Evolutionary conservation across 2,113 vertebrate genomes (phyloP).

Genomic region (Poecilia latipinna): DNA sequence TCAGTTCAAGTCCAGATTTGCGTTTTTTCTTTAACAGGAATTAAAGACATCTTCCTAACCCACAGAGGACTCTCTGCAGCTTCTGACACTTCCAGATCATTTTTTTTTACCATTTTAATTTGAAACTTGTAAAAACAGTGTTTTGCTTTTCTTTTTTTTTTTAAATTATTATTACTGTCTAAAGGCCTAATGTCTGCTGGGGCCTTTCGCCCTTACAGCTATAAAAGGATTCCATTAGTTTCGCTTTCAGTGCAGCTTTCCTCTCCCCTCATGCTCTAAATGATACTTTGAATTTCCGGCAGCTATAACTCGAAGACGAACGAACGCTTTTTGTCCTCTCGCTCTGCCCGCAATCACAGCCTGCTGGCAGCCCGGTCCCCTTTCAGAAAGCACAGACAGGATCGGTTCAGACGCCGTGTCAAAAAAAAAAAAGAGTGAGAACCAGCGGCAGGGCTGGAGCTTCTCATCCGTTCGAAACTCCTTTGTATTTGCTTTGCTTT

Average conservation of each 20-base stretch:
- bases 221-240: constrained; percentile 34
- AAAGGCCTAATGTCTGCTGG: constrained; percentile 2
- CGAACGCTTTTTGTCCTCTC: not conserved
- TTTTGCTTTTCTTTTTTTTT: not conserved
- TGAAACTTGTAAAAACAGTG: not conserved
- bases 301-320: not conserved
- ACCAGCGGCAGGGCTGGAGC: constrained; percentile 4
- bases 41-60: not conserved
- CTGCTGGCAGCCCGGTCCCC: constrained; percentile 25
- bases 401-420: not conserved
- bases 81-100: not conserved
- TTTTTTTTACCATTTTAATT: not conserved
- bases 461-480: constrained; percentile 26
- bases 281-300: constrained; percentile 7
- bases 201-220: constrained; percentile 18
- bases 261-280: not conserved
- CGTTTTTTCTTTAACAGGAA: not conserved
- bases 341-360: constrained; percentile 27
- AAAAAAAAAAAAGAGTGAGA: not conserved
- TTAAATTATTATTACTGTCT: constrained; percentile 1
- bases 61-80: not conserved
- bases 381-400: constrained; percentile 21
- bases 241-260: constrained; percentile 12
- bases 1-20: constrained; percentile 2
- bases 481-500: constrained; percentile 38